Conservation (phyloP, 2,113 vertebrate species). For the Oenanthe oenanthe region DNA sequence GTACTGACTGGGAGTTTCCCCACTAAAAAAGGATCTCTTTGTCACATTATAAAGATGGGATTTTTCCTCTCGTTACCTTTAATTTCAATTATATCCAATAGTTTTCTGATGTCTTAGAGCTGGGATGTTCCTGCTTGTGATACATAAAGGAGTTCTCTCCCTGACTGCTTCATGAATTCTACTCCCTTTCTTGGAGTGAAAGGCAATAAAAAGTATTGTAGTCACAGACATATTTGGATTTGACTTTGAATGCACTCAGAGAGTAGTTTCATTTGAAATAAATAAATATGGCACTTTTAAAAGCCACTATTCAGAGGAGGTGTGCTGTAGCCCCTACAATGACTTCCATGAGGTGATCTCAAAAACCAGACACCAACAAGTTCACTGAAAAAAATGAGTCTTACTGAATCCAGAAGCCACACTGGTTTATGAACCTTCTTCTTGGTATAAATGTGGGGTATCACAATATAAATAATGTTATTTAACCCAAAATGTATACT, state of each 20-base stretch:
- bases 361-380: background rate
- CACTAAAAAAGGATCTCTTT: background rate
- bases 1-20: background rate
- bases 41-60: background rate
- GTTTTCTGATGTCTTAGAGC: background rate
- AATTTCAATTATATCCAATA: background rate
- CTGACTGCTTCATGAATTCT: background rate
- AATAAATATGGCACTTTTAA: background rate
- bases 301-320: background rate
- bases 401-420: background rate
- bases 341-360: background rate
- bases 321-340: background rate
- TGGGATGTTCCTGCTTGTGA: background rate
- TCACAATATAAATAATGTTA: background rate
- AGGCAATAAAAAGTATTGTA: background rate
- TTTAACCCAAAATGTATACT: background rate
- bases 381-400: background rate
- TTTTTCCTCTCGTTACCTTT: background rate
- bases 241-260: background rate
- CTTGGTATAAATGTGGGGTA: background rate
- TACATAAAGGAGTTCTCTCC: background rate
- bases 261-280: background rate
- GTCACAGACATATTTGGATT: background rate
- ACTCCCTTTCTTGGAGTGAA: background rate
- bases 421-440: background rate